Conservation (phyloP, 2,888 invertebrate genomes). For the Julus scandinavius region DNA sequence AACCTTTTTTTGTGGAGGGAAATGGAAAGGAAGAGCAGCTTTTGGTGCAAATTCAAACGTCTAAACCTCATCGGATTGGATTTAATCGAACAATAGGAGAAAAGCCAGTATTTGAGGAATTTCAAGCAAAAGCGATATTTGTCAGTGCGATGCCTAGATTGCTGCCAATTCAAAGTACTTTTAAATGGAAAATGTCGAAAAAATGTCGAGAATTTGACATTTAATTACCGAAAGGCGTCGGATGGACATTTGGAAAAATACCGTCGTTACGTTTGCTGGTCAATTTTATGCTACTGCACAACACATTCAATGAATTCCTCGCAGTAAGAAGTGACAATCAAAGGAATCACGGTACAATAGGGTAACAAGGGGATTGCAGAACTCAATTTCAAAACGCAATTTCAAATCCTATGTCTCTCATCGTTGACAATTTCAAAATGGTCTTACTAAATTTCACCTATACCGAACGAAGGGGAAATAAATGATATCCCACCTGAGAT, state of each 20-base stretch:
- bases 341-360: not conserved
- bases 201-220: conserved; percentile 26
- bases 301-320: not conserved
- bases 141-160: conserved; percentile 8
- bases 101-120: conserved; percentile 16
- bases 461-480: not conserved
- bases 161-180: conserved; percentile 1
- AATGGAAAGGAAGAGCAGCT: not conserved
- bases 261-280: not conserved
- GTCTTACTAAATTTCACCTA: not conserved
- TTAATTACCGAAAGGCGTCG: conserved; percentile 26
- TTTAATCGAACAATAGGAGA: conserved; percentile 15
- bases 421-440: not conserved
- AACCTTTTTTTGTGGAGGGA: not conserved
- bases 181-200: not conserved
- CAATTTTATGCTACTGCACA: not conserved
- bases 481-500: not conserved
- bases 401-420: not conserved
- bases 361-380: conserved; percentile 6
- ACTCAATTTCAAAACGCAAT: conserved; percentile 10
- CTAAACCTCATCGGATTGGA: conserved; percentile 26
- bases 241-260: conserved; percentile 19
- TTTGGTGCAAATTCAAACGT: conserved; percentile 29
- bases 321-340: conserved; percentile 30
- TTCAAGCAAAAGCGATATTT: conserved; percentile 15